Conservation (phyloP, 2,113 vertebrate species). For the Pygoscelis antarcticus region DNA sequence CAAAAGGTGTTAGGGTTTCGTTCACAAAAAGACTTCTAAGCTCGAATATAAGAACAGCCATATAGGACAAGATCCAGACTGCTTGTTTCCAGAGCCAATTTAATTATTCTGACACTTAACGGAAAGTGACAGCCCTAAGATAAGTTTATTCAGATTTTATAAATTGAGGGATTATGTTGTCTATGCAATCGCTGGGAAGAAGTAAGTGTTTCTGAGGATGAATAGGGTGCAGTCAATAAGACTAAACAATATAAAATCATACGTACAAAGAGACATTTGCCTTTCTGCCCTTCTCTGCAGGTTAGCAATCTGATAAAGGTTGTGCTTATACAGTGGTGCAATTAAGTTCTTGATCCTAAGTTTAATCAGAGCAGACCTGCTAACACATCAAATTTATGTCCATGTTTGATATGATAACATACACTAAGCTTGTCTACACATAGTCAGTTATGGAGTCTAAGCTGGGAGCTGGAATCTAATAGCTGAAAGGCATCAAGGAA, state of each 20-base stretch:
- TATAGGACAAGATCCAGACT: neutral
- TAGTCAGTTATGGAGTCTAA: neutral
- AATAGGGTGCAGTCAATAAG: neutral
- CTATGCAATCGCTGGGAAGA: neutral
- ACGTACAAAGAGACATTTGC: neutral
- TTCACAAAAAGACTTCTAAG: neutral
- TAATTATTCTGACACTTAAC: neutral
- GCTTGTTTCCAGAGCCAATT: neutral
- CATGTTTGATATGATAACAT: slow-evolving; percentile 39
- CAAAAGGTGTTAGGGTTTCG: neutral
- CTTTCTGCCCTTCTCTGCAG: neutral
- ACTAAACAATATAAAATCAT: neutral
- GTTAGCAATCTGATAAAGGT: neutral
- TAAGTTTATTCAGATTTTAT: neutral
- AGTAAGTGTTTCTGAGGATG: neutral
- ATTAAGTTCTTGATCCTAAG: slow-evolving; percentile 36
- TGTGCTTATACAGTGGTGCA: neutral
- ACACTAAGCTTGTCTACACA: slow-evolving; percentile 28
- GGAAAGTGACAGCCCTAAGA: neutral
- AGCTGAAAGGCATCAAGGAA: neutral
- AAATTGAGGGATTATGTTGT: neutral
- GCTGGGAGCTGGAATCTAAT: neutral
- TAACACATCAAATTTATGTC: slow-evolving; percentile 29
- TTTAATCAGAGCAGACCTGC: slow-evolving; percentile 28
- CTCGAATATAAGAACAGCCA: neutral